phyloP scores from a whole-genome alignment of 2,797 vertebrate species.

The Rhinoraja longicauda region DNA sequence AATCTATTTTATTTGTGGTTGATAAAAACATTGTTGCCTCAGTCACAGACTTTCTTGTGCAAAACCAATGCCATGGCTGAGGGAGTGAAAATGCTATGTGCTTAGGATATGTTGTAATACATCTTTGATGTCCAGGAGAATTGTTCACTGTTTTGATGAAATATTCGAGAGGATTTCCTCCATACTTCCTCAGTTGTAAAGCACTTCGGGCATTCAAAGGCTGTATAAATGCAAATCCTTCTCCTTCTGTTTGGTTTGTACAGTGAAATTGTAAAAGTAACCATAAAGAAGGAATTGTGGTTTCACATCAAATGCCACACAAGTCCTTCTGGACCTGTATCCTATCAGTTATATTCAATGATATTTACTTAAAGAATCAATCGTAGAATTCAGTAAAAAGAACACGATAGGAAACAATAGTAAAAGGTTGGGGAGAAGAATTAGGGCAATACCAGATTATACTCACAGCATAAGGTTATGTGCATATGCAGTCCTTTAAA shows the following conservation, averaged over 20 bases:
- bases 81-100: background rate
- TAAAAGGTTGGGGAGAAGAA: background rate
- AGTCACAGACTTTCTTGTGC: background rate
- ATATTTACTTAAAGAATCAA: background rate
- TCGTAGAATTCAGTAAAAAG: background rate
- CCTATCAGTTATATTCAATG: background rate
- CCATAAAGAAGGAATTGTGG: background rate
- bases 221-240: no score
- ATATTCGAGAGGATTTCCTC: background rate
- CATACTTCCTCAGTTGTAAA: no score
- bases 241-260: background rate
- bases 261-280: background rate
- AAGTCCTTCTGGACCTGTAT: background rate
- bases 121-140: background rate
- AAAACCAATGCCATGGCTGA: background rate
- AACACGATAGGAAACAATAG: background rate
- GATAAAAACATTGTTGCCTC: background rate
- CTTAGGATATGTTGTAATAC: background rate
- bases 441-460: background rate
- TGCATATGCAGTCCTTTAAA: background rate
- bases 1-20: background rate
- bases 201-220: no score
- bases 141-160: background rate
- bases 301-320: background rate
- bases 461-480: background rate